These are phyloP conservation scores for Tenualosa ilisha DNA, from an alignment of 2,797 vertebrate species.

Conservation along the genomic window DNA sequence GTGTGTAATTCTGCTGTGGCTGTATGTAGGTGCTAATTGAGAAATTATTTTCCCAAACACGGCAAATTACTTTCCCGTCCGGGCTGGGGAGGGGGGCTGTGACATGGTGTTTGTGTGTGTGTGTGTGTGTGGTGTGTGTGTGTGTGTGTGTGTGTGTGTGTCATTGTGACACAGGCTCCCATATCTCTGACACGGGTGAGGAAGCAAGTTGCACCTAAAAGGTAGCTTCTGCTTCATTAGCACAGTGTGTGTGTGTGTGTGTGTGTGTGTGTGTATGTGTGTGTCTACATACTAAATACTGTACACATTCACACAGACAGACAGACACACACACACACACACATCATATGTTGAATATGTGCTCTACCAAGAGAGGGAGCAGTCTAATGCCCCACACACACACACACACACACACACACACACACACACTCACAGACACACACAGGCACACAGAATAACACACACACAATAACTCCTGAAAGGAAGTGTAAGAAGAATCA, in stretches of 20 bases:
- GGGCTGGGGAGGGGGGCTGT: neutral
- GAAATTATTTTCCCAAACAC: constrained; percentile 1
- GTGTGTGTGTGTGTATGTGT: too few species aligned
- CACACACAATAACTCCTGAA: neutral
- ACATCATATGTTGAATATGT: neutral
- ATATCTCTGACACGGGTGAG: constrained; percentile 12
- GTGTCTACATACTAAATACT: neutral
- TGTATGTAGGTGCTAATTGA: neutral
- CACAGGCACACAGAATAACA: too few species aligned
- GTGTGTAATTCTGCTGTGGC: neutral
- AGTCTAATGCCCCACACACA: too few species aligned
- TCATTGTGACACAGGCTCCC: too few species aligned
- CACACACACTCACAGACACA: too few species aligned
- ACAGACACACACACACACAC: neutral
- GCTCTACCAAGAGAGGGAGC: neutral
- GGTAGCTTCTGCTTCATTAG: neutral
- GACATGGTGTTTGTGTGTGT: neutral
- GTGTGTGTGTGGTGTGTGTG: neutral
- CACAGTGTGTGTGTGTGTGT: neutral
- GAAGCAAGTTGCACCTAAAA: neutral
- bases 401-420: too few species aligned
- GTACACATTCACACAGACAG: neutral
- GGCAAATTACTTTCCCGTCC: neutral
- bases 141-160: too few species aligned
- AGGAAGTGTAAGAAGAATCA: neutral